Evolutionary conservation across 2,113 vertebrate genomes (phyloP), one percentile per base, ranked within the genome.

Genomic region (Tenebrosternarchus preto): DNA sequence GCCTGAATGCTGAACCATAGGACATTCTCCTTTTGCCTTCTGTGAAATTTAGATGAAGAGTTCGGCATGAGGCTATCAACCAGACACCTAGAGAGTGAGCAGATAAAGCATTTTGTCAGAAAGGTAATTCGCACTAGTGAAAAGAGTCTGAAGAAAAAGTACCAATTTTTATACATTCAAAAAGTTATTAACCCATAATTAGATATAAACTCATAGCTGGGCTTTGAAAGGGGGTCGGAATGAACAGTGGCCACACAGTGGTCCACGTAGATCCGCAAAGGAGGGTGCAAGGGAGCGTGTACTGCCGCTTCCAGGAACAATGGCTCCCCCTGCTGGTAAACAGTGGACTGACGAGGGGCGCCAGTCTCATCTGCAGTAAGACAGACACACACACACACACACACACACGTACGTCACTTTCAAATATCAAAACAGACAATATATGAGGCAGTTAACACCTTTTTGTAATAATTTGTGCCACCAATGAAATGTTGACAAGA

Each of bases 261-360:
- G 70, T 90, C 81, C 0, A 88, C 83, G 25, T 84, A 85, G 0
- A 89, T 19, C 72, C 78, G 77, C 1, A 87, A 63, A 24, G 80
- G 73, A 67, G 1, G 67, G 50, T 87, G 86, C 19, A 55, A 68
- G 0, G 36, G 76, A 7, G 78, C 80, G 8, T 82, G 64, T 1
- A 88, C 71, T 4, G 79, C 78, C 56, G 85, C 87, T 78, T 89
- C 82, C 57, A 87, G 56, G 83, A 87, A 77, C 81, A 89, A 82
- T 20, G 85, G 83, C 82, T 84, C 90, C 86, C 91, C 83, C 89
- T 90, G 88, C 83, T 91, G 90, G 78, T 77, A 86, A 1, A 83
- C 72, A 17, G 71, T 84, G 71, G 84, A 87, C 85, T 63, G 84
- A 46, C 78, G 46, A 0, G 1, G 0, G 43, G 77, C 64, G 17